Conservation (phyloP, 1,140 invertebrate species). For the Lasioglossum albipes region DNA sequence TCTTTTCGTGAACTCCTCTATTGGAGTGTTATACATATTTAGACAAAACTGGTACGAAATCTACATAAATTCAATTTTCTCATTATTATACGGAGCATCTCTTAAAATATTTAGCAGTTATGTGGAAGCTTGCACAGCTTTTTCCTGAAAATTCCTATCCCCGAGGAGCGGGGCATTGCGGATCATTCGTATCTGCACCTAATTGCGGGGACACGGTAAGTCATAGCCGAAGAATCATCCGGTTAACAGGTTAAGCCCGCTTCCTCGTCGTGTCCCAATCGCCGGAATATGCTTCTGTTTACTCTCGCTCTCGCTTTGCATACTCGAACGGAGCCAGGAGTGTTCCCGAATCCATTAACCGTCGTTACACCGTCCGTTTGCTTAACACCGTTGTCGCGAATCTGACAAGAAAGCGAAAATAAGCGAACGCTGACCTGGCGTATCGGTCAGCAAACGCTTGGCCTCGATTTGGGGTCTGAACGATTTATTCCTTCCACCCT, state of each 20-base stretch:
- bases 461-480: neutral
- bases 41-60: too few species aligned
- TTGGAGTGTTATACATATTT: too few species aligned
- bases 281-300: conserved; percentile 58
- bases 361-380: conserved; percentile 60
- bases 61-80: too few species aligned
- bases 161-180: neutral
- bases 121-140: too few species aligned
- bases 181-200: too few species aligned
- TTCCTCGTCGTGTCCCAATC: conserved; percentile 35
- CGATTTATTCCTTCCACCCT: neutral
- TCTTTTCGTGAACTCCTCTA: too few species aligned
- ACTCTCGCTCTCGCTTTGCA: conserved; percentile 61
- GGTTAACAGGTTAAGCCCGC: too few species aligned
- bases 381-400: conserved; percentile 52
- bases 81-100: too few species aligned
- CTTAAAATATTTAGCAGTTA: too few species aligned
- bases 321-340: conserved; percentile 56
- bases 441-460: neutral
- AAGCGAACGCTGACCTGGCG: neutral
- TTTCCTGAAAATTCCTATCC: too few species aligned
- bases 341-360: conserved; percentile 67
- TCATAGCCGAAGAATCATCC: too few species aligned
- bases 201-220: too few species aligned
- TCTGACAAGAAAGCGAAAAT: conserved; percentile 65